Evolutionary conservation across 2,888 invertebrate genomes (phyloP).

Genomic region (Sarcophaga subvicina): DNA sequence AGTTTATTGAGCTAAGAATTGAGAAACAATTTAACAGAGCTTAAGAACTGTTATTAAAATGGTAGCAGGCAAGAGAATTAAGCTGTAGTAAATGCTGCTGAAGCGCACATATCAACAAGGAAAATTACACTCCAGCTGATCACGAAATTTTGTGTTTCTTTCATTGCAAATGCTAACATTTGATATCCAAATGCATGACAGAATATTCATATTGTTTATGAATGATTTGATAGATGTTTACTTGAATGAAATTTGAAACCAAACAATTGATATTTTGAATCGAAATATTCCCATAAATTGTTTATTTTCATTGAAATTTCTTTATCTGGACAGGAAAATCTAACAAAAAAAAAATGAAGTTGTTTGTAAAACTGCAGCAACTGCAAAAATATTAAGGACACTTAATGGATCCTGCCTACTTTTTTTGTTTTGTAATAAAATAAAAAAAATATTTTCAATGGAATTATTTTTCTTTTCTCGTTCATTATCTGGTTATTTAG

Average conservation of each 20-base stretch:
- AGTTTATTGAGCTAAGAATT: too few relatives aligned
- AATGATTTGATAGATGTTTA: background rate
- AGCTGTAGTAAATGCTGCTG: too few relatives aligned
- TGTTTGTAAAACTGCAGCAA: constrained; percentile 39
- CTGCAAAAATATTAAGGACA: constrained; percentile 53
- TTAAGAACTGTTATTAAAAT: too few relatives aligned
- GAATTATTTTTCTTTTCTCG: constrained; percentile 36
- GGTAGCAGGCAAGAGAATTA: too few relatives aligned
- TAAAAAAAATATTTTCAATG: constrained; percentile 26
- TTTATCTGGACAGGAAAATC: constrained; percentile 57
- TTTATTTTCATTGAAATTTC: constrained; percentile 51
- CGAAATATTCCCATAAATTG: constrained; percentile 42
- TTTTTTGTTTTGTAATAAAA: background rate
- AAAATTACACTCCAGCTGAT: too few relatives aligned
- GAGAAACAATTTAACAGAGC: too few relatives aligned
- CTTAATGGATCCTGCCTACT: constrained; percentile 32
- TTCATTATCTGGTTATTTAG: constrained; percentile 18
- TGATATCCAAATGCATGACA: too few relatives aligned
- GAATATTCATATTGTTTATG: too few relatives aligned
- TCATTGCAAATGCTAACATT: too few relatives aligned
- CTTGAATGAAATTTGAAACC: constrained; percentile 1
- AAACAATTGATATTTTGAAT: constrained; percentile 36
- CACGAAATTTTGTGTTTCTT: too few relatives aligned
- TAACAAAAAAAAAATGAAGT: background rate
- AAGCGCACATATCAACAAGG: too few relatives aligned